phyloP scores from a whole-genome alignment of 2,113 vertebrate species.

The Syngnathus typhle region DNA sequence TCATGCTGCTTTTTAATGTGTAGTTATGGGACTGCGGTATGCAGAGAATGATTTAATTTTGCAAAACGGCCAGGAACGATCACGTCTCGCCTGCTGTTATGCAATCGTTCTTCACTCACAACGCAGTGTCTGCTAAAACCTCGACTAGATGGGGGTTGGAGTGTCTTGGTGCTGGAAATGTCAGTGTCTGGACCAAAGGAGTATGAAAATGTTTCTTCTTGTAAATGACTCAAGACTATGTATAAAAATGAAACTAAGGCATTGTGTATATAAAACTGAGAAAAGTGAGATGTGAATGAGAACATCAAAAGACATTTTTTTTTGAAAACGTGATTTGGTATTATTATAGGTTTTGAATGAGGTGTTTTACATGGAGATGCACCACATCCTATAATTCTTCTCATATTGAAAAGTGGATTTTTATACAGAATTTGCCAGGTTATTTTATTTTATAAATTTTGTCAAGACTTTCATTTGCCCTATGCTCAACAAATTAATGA shows the following conservation, averaged over 20 bases:
- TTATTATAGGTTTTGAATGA: constrained; percentile 54
- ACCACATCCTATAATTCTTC: constrained; percentile 53
- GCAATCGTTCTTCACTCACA: constrained; percentile 63
- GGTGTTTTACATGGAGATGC: constrained; percentile 57
- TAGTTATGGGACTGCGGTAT: constrained; percentile 64
- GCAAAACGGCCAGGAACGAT: constrained; percentile 64
- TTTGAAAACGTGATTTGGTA: constrained; percentile 29
- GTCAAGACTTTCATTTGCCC: constrained; percentile 12
- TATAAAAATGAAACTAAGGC: constrained; percentile 44
- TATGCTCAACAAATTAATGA: not conserved
- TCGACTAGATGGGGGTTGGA: constrained; percentile 21
- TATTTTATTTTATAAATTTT: constrained; percentile 14
- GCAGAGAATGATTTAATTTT: constrained; percentile 70
- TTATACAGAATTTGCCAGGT: constrained; percentile 39
- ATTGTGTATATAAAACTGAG: constrained; percentile 30
- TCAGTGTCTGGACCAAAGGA: constrained; percentile 57
- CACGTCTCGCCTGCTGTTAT: constrained; percentile 66
- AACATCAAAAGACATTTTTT: constrained; percentile 47
- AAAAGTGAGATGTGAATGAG: constrained; percentile 45
- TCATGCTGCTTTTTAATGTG: constrained; percentile 61
- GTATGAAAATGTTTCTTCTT: constrained; percentile 49
- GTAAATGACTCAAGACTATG: constrained; percentile 53
- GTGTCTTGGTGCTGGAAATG: constrained; percentile 48
- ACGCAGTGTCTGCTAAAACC: constrained; percentile 63
- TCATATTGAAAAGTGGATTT: constrained; percentile 50